Evolutionary conservation across 1,140 invertebrate genomes (phyloP), one percentile per base, ranked within the genome.

Genomic region (Riptortus pedestris): DNA sequence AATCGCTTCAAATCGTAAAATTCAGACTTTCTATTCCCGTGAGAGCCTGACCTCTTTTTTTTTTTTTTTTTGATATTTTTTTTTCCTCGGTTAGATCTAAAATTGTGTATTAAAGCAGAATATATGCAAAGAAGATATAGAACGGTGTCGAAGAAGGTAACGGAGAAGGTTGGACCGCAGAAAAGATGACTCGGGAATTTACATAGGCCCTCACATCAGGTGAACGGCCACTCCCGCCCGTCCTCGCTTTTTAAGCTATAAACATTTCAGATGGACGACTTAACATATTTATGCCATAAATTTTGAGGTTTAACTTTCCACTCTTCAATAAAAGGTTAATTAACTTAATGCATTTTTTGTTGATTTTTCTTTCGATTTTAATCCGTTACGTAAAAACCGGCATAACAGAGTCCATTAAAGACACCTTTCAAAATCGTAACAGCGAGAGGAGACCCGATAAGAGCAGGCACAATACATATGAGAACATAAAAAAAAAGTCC

Each of bases 221-320:
- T 47, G 20, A 16, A 55, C 51, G 22, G 5, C 24, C 51, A 55
- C 26, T 38, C 31, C 31, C 31, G 31, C 5, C 31, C 31, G 14
- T 14, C 31, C 51, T 55, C 24, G 2, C 51, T 26, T 55, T 22
- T 3, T 55, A 47, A 47, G 45, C 45, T 26, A 26, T 55, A 55
- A 55, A 55, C 51, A 55, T 55, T 55, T 55, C 26, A 55, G 24
- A 55, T 55, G 51, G 51, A 55, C 51, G 24, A 26, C 24, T 55
- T 55, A 24, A 55, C 51, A 55, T 55, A 55, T 55, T 55, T 55
- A 55, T 24, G 12, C 51, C 51, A 55, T 55, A 55, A 55, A 55
- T 55, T 55, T 24, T 24, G 24, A 55, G 51, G 24, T 55, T 55
- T 55, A 55, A 55, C 51, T 55, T 55, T 55, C 51, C 51, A 55